Percentiles rank a stretch among this genome's conserved stretches.
phyloP scores from a whole-genome alignment of 2,113 vertebrate genomes.

The Pseudorectes ferrugineus region DNA sequence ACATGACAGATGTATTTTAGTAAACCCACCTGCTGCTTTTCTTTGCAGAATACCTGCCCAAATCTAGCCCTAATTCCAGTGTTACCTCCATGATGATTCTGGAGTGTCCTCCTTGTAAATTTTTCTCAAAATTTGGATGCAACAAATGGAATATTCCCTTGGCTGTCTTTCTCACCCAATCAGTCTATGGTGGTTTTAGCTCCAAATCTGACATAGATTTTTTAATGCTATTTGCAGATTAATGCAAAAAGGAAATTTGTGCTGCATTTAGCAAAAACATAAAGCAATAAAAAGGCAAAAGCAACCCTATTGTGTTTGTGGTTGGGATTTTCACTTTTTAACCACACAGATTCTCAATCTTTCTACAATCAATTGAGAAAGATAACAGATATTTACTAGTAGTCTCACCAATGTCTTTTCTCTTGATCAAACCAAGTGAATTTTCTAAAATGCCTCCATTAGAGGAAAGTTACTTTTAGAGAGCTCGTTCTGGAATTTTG shows the following conservation, averaged over 20 bases:
- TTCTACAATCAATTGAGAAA: not conserved
- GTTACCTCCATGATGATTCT: not conserved
- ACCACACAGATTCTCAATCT: not conserved
- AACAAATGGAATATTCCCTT: not conserved
- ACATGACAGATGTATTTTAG: not conserved
- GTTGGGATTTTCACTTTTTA: not conserved
- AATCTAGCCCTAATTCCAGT: not conserved
- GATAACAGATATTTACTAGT: not conserved
- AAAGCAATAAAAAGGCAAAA: not conserved
- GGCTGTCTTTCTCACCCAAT: fast-evolving
- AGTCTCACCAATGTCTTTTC: not conserved
- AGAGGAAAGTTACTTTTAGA: not conserved
- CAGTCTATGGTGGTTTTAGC: not conserved
- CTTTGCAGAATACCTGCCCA: not conserved
- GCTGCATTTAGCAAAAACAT: not conserved
- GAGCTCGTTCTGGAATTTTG: not conserved
- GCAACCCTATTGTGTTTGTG: fast-evolving
- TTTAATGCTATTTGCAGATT: not conserved
- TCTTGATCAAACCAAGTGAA: not conserved
- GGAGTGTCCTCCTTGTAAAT: not conserved
- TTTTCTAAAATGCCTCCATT: not conserved
- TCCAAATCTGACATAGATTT: not conserved
- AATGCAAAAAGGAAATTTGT: not conserved
- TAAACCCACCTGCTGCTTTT: not conserved
- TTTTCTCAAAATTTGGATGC: not conserved